Evolutionary conservation across 2,797 vertebrate genomes (phyloP).

Genomic region (Leptodactylus fallax): DNA sequence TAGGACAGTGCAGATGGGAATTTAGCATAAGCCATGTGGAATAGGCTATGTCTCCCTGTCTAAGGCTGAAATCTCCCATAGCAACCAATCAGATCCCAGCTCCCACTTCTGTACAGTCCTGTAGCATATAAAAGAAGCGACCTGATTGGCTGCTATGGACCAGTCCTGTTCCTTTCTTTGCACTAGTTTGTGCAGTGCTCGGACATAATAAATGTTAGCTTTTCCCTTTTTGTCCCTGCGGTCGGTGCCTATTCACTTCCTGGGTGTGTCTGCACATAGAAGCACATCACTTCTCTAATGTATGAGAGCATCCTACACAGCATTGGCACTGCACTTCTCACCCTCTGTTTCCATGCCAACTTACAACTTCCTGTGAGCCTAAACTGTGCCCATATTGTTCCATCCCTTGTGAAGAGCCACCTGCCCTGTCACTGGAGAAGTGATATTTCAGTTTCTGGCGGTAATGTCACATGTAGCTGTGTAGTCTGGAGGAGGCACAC

Average conservation of each 20-base stretch:
- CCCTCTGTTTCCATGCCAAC: conserved; percentile 5
- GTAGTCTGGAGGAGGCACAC: conserved; percentile 61
- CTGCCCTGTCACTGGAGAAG: background rate
- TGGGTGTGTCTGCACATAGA: conserved; percentile 11
- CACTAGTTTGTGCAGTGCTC: too few relatives aligned
- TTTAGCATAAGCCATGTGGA: too few relatives aligned
- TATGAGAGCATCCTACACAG: background rate
- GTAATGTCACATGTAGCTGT: conserved; percentile 67
- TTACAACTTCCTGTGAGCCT: conserved; percentile 16
- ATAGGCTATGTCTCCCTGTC: too few relatives aligned
- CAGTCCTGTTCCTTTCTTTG: background rate
- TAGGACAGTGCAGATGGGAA: too few relatives aligned
- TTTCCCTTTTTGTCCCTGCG: too few relatives aligned
- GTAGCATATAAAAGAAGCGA: background rate
- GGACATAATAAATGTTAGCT: too few relatives aligned
- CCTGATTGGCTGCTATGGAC: background rate
- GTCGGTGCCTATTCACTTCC: background rate
- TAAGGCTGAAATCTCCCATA: background rate
- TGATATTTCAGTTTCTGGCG: too few relatives aligned
- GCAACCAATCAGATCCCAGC: background rate
- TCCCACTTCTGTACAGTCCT: background rate
- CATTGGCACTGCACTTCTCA: background rate
- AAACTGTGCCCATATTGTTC: background rate
- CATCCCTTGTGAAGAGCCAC: background rate
- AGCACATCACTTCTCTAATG: background rate